Evolutionary conservation across 2,888 invertebrate genomes (phyloP).

Genomic region (Sipunculus nudus): DNA sequence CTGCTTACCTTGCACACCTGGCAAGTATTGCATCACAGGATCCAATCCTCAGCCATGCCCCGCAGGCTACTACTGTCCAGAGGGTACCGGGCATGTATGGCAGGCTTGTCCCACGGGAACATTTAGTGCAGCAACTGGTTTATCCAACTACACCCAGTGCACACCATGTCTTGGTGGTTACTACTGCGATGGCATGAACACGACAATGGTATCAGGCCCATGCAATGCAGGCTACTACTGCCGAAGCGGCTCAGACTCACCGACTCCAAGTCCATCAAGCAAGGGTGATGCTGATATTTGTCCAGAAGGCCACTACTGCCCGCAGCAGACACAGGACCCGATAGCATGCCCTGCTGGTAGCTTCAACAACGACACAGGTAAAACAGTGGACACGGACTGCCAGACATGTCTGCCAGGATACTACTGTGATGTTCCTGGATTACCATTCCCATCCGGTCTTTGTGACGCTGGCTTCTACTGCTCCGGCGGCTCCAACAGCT

Average conservation of each 20-base stretch:
- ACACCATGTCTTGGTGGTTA: constrained; percentile 57
- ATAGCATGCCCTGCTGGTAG: constrained; percentile 56
- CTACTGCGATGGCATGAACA: constrained; percentile 53
- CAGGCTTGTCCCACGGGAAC: constrained; percentile 60
- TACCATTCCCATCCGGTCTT: constrained; percentile 51
- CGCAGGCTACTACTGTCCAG: constrained; percentile 59
- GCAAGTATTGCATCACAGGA: constrained; percentile 55
- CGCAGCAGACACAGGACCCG: constrained; percentile 50
- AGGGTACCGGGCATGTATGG: constrained; percentile 55
- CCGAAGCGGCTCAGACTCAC: constrained; percentile 49
- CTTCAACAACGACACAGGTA: constrained; percentile 54
- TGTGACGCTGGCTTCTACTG: constrained; percentile 59
- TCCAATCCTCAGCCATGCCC: constrained; percentile 51
- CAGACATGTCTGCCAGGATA: constrained; percentile 55
- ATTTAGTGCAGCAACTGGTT: constrained; percentile 47
- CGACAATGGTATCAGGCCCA: constrained; percentile 51
- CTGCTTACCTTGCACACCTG: constrained; percentile 53
- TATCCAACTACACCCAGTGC: constrained; percentile 53
- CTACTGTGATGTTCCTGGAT: constrained; percentile 55
- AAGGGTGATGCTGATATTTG: constrained; percentile 55
- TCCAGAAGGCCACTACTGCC: constrained; percentile 59
- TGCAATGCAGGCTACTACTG: constrained; percentile 61
- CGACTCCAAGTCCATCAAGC: constrained; percentile 38
- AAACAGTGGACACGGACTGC: constrained; percentile 44
- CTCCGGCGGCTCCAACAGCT: constrained; percentile 49